phyloP scores from a whole-genome alignment of 2,797 vertebrate genomes.

The Chaetodon trifasciatus region DNA sequence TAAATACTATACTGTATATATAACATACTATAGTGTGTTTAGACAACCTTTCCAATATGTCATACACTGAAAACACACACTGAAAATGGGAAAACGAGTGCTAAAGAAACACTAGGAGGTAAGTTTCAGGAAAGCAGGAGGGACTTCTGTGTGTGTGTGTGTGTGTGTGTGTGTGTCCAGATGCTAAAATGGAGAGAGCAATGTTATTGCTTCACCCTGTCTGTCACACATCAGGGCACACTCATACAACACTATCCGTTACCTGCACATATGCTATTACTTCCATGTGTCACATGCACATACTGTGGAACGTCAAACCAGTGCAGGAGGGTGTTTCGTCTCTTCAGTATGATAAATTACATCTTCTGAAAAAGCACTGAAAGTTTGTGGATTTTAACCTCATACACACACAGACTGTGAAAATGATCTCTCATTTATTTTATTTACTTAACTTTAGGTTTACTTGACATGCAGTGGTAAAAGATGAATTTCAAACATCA shows the following conservation, averaged over 20 bases:
- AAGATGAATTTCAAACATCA: slow-evolving; percentile 39
- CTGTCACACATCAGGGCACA: slow-evolving; percentile 58
- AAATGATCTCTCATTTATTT: slow-evolving; percentile 59
- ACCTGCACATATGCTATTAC: slow-evolving; percentile 64
- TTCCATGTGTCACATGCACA: slow-evolving; percentile 47
- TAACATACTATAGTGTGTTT: slow-evolving; percentile 40
- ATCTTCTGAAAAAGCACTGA: slow-evolving; percentile 40
- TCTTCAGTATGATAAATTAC: slow-evolving; percentile 28
- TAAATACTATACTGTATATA: too few relatives aligned
- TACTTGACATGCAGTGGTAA: neutral
- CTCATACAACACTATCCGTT: slow-evolving; percentile 54
- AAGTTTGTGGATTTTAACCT: slow-evolving; percentile 25
- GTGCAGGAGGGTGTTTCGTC: slow-evolving; percentile 47
- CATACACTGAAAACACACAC: slow-evolving; percentile 6
- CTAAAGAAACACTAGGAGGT: slow-evolving; percentile 3
- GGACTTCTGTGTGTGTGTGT: slow-evolving; percentile 12
- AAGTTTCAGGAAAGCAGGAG: slow-evolving; percentile 6
- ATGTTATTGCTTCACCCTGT: slow-evolving; percentile 70
- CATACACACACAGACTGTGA: slow-evolving; percentile 9
- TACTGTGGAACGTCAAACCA: slow-evolving; percentile 21
- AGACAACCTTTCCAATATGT: slow-evolving; percentile 52
- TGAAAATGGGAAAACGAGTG: slow-evolving; percentile 52
- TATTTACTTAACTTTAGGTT: slow-evolving; percentile 21
- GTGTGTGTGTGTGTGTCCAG: slow-evolving; percentile 53
- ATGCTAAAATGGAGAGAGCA: slow-evolving; percentile 68